Evolutionary conservation across 30 jellyfish, hydroid and myxozoan genomes (phyloP), one percentile per base, ranked within the genome.

Genomic region (Phacellophora camtschatica): DNA sequence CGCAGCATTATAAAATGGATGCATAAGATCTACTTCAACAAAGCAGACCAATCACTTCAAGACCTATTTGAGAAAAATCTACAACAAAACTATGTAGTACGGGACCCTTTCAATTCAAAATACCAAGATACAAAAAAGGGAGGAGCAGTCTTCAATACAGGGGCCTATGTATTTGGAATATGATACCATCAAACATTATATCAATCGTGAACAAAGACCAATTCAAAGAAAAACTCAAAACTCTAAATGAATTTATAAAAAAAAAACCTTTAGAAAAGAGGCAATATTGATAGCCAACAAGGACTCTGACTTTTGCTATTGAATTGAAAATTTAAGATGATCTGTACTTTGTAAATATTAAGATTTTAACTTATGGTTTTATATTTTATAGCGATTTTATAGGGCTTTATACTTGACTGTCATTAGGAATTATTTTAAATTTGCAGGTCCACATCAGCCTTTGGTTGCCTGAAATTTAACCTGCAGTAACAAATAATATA

Each of bases 401-500:
- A n/a, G n/a, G n/a, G n/a, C n/a, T n/a, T n/a, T n/a, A n/a, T n/a
- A n/a, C n/a, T 65, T 65, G 79, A 65, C 5, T 65, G 79, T 65
- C 34, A 34, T 65, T 69, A 36, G 61, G 29, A 58, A 45, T 5
- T 28, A 27, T 2, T 72, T 27, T 49, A 24, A 54, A 23, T 72
- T 49, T 53, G 62, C 59, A 49, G 74, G 84, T 43, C 84, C 84
- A 70, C 70, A 48, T 70, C 84, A 70, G 43, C 84, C 82, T 70
- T 70, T 70, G 84, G 86, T 22, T 72, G 74, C 74, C 74, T 72
- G 75, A 72, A 27, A 72, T 72, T 70, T 70, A 51, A 72, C 74
- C 73, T 72, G 86, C 73, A 41, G 74, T 50, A 29, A 49, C 59
- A 72, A 72, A 50, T 69, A 69, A 43, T 0, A 20, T 22, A 69